These are phyloP conservation scores for Zelostemma sp. DNA, from an alignment of 1,140 invertebrate genomes.

Conservation along the genomic window DNA sequence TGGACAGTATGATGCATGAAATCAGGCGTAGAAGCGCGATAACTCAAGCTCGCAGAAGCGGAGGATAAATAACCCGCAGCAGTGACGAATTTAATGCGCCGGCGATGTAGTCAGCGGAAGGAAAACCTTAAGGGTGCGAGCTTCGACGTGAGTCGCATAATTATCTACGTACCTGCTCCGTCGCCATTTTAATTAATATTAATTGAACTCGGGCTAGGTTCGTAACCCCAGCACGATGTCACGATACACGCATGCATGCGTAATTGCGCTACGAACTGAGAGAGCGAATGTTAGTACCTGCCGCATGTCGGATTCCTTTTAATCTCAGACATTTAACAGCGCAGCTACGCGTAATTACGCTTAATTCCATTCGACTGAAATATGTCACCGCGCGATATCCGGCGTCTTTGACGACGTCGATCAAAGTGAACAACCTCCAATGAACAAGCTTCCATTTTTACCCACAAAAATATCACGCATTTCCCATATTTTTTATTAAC, in stretches of 20 bases:
- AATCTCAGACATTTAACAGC: conserved; percentile 48
- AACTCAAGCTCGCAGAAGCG: background rate
- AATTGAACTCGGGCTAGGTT: conserved; percentile 48
- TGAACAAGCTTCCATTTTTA: too few relatives aligned
- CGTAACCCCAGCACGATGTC: conserved; percentile 33
- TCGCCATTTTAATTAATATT: conserved; percentile 60
- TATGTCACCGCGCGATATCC: conserved; percentile 4
- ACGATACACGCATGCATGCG: conserved; percentile 42
- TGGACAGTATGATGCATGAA: background rate
- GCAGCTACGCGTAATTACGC: conserved; percentile 51
- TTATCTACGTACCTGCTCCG: conserved; percentile 28
- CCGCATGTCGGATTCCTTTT: conserved; percentile 48
- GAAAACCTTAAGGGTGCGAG: conserved; percentile 4
- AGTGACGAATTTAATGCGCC: conserved; percentile 5
- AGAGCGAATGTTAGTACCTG: conserved; percentile 15
- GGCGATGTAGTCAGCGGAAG: background rate
- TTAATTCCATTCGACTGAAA: conserved; percentile 58
- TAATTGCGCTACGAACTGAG: conserved; percentile 46
- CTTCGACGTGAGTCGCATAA: conserved; percentile 23
- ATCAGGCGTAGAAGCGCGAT: conserved; percentile 3
- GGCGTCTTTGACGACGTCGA: background rate
- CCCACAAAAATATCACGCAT: too few relatives aligned
- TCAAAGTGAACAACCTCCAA: too few relatives aligned
- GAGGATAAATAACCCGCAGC: conserved; percentile 10
- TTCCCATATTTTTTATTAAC: too few relatives aligned